Evolutionary conservation across 2,113 vertebrate genomes (phyloP), one percentile per base, ranked within the genome.

Genomic region (Holacanthus passer): DNA sequence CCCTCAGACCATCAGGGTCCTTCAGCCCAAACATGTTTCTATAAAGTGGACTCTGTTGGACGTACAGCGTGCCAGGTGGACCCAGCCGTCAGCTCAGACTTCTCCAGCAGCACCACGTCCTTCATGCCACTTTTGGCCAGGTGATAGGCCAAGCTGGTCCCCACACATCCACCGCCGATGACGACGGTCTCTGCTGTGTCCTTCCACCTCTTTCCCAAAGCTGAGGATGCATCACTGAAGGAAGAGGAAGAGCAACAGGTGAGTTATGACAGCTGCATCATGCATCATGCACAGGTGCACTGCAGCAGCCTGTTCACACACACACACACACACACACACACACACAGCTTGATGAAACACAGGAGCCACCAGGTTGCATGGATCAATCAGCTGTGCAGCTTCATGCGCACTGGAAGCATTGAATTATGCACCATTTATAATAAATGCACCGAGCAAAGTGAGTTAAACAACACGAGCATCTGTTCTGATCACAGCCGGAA

Each of bases 31-130:
- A n/a, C n/a, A n/a, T n/a, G n/a, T n/a, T n/a, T n/a, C 41, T 22
- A 56, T 14, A 41, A n/a, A 3, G 20, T 4, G 4, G 19, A 47
- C 24, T 35, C 14, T 48, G 24, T 8, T 3, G 3, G 31, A 89
- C 96, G 88, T 97, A 99, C 98, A 92, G 98, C 98, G 3, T 99
- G 98, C 98, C 98, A 99, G 27, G 98, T 99, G 81, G 98, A 99
- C 75, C 98, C 98, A 64, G 98, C 97, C 1, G 98, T 99, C 88
- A 99, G 96, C 87, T 99, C 98, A 0, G 97, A 96, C 90, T 99
- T 99, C 94, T 99, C 98, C 81, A 99, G 93, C 37, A 99, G 95
- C 69, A 99, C 94, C 82, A 99, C 97, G 47, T 98, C 96, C 82
- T 96, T 98, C 96, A 98, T 94, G 53, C 98, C 98, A 3, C 94